Conservation (phyloP, 1,140 invertebrate genomes). For the Leucophenga varia region DNA sequence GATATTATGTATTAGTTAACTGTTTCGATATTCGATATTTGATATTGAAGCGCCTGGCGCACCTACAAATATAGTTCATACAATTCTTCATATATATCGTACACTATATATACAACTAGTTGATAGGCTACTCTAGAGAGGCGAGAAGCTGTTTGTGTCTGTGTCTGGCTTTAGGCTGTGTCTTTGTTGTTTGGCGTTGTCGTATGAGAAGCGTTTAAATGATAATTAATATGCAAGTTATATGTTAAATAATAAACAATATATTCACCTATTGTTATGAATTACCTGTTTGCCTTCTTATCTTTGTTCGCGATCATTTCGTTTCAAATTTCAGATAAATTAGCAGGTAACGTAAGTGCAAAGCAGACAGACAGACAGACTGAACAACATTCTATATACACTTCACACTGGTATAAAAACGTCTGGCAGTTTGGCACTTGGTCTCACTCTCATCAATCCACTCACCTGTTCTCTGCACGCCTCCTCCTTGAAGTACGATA, state of each 20-base stretch:
- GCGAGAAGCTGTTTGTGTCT: conserved; percentile 36
- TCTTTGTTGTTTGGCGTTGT: conserved; percentile 49
- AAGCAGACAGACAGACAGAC: too few species aligned
- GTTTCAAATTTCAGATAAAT: too few species aligned
- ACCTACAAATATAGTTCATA: conserved; percentile 25
- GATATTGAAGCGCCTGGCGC: conserved; percentile 26
- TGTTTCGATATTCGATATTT: conserved; percentile 31
- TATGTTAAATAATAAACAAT: conserved; percentile 33
- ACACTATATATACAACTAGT: conserved; percentile 25
- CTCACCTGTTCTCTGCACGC: conserved; percentile 76
- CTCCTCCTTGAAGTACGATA: conserved; percentile 72
- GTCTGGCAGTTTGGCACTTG: too few species aligned
- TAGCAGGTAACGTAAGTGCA: too few species aligned
- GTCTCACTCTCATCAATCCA: too few species aligned
- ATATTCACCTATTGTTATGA: conserved; percentile 21
- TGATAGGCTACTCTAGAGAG: conserved; percentile 32
- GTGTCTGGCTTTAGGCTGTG: conserved; percentile 49
- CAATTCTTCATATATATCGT: too few species aligned
- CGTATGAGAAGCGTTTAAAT: conserved; percentile 39
- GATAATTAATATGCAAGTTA: conserved; percentile 31
- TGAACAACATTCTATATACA: too few species aligned
- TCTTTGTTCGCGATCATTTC: too few species aligned
- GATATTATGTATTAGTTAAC: conserved; percentile 44
- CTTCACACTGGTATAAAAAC: too few species aligned
- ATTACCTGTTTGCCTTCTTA: too few species aligned